Conservation (phyloP, 2,113 vertebrate species). For the Ptilonorhynchus violaceus region DNA sequence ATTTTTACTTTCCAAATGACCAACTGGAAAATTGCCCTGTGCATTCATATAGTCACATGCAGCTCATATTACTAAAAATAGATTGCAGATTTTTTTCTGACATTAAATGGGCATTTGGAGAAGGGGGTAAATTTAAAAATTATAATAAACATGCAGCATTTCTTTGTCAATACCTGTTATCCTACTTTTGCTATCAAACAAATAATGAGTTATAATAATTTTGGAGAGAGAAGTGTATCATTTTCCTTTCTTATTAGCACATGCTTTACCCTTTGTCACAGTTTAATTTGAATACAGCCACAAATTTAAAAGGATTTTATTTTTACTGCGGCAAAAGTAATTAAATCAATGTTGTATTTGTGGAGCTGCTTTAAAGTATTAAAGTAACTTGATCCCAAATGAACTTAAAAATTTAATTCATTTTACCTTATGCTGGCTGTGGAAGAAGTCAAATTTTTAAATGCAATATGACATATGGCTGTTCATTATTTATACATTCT, state of each 20-base stretch:
- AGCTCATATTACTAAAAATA: not conserved
- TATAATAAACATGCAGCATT: not conserved
- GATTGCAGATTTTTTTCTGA: not conserved
- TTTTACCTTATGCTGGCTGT: constrained; percentile 69
- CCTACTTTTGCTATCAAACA: not conserved
- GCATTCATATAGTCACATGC: not conserved
- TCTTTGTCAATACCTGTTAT: not conserved
- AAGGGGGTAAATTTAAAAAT: not conserved
- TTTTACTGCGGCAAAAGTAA: constrained; percentile 44
- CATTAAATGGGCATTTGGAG: not conserved
- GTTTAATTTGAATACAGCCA: constrained; percentile 11
- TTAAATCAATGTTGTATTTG: constrained; percentile 65
- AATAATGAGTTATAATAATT: not conserved
- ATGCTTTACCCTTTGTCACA: not conserved
- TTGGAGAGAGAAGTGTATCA: not conserved
- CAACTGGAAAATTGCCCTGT: not conserved
- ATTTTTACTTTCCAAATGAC: not conserved
- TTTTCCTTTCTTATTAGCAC: not conserved
- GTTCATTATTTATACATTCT: constrained; percentile 86
- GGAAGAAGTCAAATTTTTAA: constrained; percentile 78
- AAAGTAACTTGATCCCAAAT: constrained; percentile 70
- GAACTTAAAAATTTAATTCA: constrained; percentile 78
- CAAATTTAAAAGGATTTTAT: constrained; percentile 36
- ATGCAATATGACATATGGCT: constrained; percentile 80
- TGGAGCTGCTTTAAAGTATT: constrained; percentile 60